phyloP scores from a whole-genome alignment of 2,888 invertebrate species.

The Lymantria monacha region DNA sequence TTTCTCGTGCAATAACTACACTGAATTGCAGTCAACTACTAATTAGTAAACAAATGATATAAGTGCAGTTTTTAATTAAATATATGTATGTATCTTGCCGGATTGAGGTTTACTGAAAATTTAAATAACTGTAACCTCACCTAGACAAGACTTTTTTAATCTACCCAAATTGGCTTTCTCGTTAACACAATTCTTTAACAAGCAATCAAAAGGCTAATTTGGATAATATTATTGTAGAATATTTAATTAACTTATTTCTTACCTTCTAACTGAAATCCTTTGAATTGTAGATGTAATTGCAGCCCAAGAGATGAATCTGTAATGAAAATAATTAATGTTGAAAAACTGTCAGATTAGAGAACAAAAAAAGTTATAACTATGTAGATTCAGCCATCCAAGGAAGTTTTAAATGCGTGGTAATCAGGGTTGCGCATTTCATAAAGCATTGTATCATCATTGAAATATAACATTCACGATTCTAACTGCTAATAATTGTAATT shows the following conservation, averaged over 20 bases:
- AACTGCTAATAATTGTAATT: not conserved
- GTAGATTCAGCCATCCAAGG: constrained; percentile 77
- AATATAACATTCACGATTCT: not conserved
- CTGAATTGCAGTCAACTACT: too few relatives aligned
- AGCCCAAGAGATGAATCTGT: not conserved
- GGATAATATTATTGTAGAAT: constrained; percentile 26
- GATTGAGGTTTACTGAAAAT: constrained; percentile 76
- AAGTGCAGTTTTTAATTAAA: too few relatives aligned
- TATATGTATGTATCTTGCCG: constrained; percentile 73
- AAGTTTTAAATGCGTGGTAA: constrained; percentile 81
- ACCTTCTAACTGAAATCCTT: not conserved
- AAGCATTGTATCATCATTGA: constrained; percentile 76
- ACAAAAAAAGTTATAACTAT: not conserved
- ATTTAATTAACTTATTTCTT: constrained; percentile 17
- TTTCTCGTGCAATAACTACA: too few relatives aligned
- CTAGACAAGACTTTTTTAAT: constrained; percentile 68
- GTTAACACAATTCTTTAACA: constrained; percentile 50
- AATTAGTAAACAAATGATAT: too few relatives aligned
- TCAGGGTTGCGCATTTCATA: constrained; percentile 79
- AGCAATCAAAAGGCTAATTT: constrained; percentile 44
- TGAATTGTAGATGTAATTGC: not conserved
- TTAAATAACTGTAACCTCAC: constrained; percentile 69
- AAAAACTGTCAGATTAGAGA: not conserved
- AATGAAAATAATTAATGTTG: not conserved
- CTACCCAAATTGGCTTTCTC: constrained; percentile 61